phyloP scores from a whole-genome alignment of 2,888 invertebrate species.

The Nemurella pictetii region DNA sequence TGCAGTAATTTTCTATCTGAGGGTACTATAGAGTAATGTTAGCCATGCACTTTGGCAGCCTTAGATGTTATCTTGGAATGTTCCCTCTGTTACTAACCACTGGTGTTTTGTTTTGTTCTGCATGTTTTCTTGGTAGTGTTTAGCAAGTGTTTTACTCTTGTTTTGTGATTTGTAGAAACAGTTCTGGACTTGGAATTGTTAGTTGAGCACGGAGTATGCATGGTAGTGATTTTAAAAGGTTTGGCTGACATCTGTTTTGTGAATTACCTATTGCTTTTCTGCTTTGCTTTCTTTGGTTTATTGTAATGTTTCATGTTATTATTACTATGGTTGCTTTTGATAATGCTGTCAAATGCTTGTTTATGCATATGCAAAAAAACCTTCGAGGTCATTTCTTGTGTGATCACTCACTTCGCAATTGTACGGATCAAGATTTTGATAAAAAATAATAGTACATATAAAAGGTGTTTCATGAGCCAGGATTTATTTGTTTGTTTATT shows the following conservation, averaged over 20 bases:
- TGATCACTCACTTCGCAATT: no score
- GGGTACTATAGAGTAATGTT: no score
- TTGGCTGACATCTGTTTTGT: constrained; percentile 38
- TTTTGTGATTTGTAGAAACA: constrained; percentile 41
- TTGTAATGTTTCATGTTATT: neutral
- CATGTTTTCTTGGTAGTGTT: constrained; percentile 10
- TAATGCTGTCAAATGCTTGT: neutral
- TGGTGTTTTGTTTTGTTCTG: neutral
- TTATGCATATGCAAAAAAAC: neutral
- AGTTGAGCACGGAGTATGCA: constrained; percentile 42
- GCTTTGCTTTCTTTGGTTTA: neutral
- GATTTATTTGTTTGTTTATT: no score
- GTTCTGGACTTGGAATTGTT: constrained; percentile 38
- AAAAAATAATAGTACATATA: no score
- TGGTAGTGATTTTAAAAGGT: constrained; percentile 44
- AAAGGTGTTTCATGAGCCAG: no score
- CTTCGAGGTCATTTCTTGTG: no score
- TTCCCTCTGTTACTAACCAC: neutral
- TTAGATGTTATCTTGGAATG: neutral
- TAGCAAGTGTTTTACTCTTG: constrained; percentile 4
- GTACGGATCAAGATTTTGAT: no score
- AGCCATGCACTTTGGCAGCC: no score
- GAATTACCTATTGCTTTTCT: neutral
- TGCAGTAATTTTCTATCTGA: no score
- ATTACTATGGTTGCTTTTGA: constrained; percentile 10